Conservation (phyloP, 2,797 vertebrate genomes). For the Pipistrellus nathusii region DNA sequence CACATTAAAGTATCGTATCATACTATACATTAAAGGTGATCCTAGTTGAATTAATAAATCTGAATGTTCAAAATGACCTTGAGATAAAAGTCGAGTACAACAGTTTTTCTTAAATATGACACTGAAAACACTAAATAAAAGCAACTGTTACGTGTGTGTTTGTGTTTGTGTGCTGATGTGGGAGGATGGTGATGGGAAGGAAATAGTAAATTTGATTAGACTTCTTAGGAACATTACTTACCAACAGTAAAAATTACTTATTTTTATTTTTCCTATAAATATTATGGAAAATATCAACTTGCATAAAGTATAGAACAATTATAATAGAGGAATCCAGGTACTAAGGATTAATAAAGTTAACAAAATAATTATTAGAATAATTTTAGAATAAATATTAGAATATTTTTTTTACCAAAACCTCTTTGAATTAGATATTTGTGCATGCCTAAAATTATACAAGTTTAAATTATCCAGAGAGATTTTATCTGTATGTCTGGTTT, state of each 20-base stretch:
- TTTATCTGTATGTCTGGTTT: slow-evolving; percentile 56
- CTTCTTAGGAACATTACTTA: not conserved
- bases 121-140: not conserved
- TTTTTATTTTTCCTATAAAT: slow-evolving; percentile 18
- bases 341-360: not conserved
- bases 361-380: slow-evolving; percentile 33
- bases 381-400: slow-evolving; percentile 17
- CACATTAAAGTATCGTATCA: not conserved
- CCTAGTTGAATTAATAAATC: not conserved
- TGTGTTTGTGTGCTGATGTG: not conserved
- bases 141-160: not conserved
- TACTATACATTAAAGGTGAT: not conserved
- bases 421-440: slow-evolving; percentile 18
- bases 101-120: not conserved
- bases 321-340: not conserved
- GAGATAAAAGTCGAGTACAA: not conserved
- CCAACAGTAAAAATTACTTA: not conserved
- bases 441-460: not conserved
- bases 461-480: slow-evolving; percentile 53
- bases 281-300: not conserved
- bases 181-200: not conserved
- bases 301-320: not conserved
- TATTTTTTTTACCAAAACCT: not conserved
- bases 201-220: not conserved
- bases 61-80: not conserved